Base-by-base conservation (phyloP, 1,140 invertebrate genomes). In the Zophobas morio region DNA sequence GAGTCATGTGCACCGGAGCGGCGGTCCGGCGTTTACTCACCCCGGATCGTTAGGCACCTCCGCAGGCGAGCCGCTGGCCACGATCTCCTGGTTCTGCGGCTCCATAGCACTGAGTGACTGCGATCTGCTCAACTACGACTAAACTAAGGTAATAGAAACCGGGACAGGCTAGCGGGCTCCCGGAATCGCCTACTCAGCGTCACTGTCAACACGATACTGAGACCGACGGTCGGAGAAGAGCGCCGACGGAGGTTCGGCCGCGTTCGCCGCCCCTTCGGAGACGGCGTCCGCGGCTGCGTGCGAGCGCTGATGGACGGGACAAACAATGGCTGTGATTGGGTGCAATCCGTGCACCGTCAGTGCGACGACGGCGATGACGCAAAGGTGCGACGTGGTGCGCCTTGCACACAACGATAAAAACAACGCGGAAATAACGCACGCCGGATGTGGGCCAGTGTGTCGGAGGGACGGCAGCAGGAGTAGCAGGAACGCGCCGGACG, bases 11-110 rank as follows among this genome's bases (percentile, higher is more conserved):
- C 6, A 63, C 54, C 40, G 42, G 60, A 73, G 80, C 49, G 36
- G 32, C 20, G 20, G 2, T 63, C 57, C 57, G 57, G 57, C 39
- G 57, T 63, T 63, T 63, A 90, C 92, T 89, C 93, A 96, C 94
- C 94, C 94, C 87, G 94, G 94, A 89, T 96, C 94, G 90, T 96
- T 95, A 88, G 94, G 93, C 87, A 95, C 93, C 89, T 96, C 94
- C 72, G 93, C 92, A 74, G 93, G 93, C 83, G 93, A 93, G 84
- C 92, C 92, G 86, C 92, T 91, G 81, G 91, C 90, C 83, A 91
- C 89, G 85, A 92, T 90, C 81, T 94, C 93, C 88, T 93, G 92
- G 85, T 86, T 91, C 86, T 93, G 92, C 83, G 91, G 88, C 88
- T 93, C 92, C 92, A 93, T 93, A 81, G 84, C 82, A 84, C 78